Percentiles rank a stretch among this genome's conserved stretches.
phyloP scores from a whole-genome alignment of 1,140 invertebrate species.

The Macrobrachium nipponense region DNA sequence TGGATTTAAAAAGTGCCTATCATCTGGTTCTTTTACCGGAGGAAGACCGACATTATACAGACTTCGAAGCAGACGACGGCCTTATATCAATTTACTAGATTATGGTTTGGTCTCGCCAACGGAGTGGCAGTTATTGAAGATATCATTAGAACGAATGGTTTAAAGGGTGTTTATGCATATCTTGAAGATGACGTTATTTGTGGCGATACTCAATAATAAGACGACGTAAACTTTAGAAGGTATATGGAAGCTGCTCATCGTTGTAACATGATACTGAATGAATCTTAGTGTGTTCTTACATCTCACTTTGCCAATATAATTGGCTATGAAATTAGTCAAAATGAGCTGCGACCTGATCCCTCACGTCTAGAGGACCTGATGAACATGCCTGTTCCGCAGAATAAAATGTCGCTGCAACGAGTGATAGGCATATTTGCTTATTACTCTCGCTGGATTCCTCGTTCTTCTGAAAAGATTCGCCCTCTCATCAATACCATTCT shows the following conservation, averaged over 20 bases:
- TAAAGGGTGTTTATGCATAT: conserved; percentile 50
- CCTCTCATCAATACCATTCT: conserved; percentile 25
- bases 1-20: no score
- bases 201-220: conserved; percentile 29
- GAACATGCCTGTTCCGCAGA: conserved; percentile 38
- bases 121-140: no score
- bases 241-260: not conserved
- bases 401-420: conserved; percentile 22
- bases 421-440: conserved; percentile 40
- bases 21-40: no score
- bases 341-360: conserved; percentile 33
- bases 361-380: conserved; percentile 32
- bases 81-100: no score
- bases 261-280: not conserved
- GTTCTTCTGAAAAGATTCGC: conserved; percentile 8
- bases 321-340: conserved; percentile 13
- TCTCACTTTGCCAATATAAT: not conserved
- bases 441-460: conserved; percentile 43
- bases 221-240: conserved; percentile 24
- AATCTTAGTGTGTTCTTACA: no score
- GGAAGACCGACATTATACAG: not conserved
- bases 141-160: no score
- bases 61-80: no score
- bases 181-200: conserved; percentile 60
- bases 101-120: no score